Evolutionary conservation across 2,113 vertebrate species (phyloP), one percentile per base, ranked within the genome.

Genomic region (Dicrurus megarhynchus): DNA sequence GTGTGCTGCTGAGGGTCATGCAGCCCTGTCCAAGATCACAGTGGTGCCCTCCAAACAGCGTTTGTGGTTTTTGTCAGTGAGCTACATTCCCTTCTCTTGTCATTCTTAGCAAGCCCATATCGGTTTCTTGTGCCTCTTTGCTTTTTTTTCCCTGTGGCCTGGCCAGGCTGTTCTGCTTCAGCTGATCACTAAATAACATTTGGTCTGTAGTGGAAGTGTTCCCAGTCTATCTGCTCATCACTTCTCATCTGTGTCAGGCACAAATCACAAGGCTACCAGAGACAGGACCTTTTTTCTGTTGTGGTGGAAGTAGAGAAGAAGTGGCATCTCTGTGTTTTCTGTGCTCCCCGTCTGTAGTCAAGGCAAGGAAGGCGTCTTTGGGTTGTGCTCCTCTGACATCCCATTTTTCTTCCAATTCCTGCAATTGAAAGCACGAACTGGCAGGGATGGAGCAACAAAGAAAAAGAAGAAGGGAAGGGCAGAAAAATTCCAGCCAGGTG

Each of bases 101-200:
- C 17, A 1, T 0, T 37, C 59, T 15, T 1, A 6, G 4, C 3
- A 8, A 64, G 35, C 55, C 53, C 22, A 0, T 1, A 1, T 8
- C 23, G 10, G 2, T 3, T 5, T 13, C 21, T 74, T 5, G 13
- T 32, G 24, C 3, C 44, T 44, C 4, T 33, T 7, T 16, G 7
- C 2, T 17, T 8, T 3, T 5, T 1, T 12, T 16, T 23, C 33
- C 27, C 27, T 7, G 10, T 46, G 49, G 46, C 32, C 37, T 46
- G 56, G 10, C 46, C 64, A 32, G 55, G n/a, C 37, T 84, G 28
- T 10, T 87, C 1, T 7, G 24, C 0, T 27, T 75, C 55, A 68
- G 53, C 32, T 75, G 57, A 16, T 67, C 67, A 21, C 47, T 9
- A 10, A 42, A 24, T 11, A 44, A 23, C 26, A 13, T 22, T 60